Conservation (phyloP, 1,140 invertebrate genomes). For the Proctacanthus coquilletti region DNA sequence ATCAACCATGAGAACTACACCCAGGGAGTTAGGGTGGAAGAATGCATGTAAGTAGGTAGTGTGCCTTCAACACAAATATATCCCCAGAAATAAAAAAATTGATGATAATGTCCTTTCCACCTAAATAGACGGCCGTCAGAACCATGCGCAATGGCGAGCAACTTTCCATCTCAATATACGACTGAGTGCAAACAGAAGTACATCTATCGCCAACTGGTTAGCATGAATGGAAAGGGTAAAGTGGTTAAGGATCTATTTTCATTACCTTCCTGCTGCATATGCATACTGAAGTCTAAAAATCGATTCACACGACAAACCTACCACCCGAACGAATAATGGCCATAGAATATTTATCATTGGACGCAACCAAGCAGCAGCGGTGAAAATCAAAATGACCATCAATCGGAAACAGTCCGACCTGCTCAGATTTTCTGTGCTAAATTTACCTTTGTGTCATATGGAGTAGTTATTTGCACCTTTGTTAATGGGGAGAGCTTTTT, state of each 20-base stretch:
- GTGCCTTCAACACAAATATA: too few relatives aligned
- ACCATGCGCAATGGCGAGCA: constrained; percentile 13
- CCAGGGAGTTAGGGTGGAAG: constrained; percentile 23
- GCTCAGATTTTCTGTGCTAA: too few relatives aligned
- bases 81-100: too few relatives aligned
- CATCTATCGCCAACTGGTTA: constrained; percentile 37
- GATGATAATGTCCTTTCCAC: too few relatives aligned
- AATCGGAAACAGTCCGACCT: not conserved
- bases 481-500: too few relatives aligned
- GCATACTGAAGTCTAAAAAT: constrained; percentile 28
- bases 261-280: constrained; percentile 48
- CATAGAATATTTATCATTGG: not conserved
- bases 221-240: constrained; percentile 30
- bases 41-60: constrained; percentile 27
- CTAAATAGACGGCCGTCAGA: not conserved
- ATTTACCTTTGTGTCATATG: too few relatives aligned
- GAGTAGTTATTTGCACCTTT: too few relatives aligned
- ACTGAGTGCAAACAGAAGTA: constrained; percentile 46
- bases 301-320: constrained; percentile 9
- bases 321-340: not conserved
- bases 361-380: not conserved
- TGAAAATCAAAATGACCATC: not conserved
- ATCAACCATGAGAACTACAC: constrained; percentile 18
- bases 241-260: constrained; percentile 33
- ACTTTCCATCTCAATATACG: constrained; percentile 33